These are phyloP conservation scores for Rhynchophorus ferrugineus DNA, from an alignment of 1,140 invertebrate species.

Conservation along the genomic window DNA sequence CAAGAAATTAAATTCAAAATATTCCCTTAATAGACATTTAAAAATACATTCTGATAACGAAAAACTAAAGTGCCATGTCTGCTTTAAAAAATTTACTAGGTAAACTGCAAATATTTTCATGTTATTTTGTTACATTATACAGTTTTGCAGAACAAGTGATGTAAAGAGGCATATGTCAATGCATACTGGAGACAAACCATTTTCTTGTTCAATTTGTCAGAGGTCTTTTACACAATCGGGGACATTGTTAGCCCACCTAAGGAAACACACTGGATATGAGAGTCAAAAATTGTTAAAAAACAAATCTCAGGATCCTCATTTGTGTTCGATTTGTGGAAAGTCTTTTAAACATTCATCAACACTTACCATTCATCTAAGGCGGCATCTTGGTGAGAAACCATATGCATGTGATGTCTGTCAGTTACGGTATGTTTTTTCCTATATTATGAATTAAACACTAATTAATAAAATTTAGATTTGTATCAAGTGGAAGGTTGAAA, in stretches of 20 bases:
- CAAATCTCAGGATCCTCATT: constrained; percentile 5
- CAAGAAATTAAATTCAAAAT: constrained; percentile 30
- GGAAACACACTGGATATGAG: constrained; percentile 28
- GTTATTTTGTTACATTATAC: background rate
- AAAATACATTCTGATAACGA: constrained; percentile 28
- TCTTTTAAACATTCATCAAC: constrained; percentile 19
- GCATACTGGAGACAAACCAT: constrained; percentile 66
- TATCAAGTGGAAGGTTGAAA: constrained; percentile 22
- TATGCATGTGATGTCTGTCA: constrained; percentile 21
- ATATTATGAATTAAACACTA: background rate
- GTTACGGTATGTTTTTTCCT: constrained; percentile 19
- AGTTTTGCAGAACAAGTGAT: constrained; percentile 26
- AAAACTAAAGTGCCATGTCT: constrained; percentile 27
- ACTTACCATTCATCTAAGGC: constrained; percentile 22
- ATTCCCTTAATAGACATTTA: constrained; percentile 27
- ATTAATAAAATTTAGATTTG: constrained; percentile 23
- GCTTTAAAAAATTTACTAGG: constrained; percentile 27
- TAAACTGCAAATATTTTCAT: too few relatives aligned
- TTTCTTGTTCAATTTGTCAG: constrained; percentile 52
- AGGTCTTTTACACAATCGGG: constrained; percentile 50
- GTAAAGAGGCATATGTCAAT: constrained; percentile 41
- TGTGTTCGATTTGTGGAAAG: constrained; percentile 22
- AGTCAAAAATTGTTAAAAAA: constrained; percentile 7
- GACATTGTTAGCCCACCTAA: constrained; percentile 44
- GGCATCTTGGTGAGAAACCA: constrained; percentile 24